Evolutionary conservation across 2,888 invertebrate species (phyloP).

Genomic region (Nudaria mundana): DNA sequence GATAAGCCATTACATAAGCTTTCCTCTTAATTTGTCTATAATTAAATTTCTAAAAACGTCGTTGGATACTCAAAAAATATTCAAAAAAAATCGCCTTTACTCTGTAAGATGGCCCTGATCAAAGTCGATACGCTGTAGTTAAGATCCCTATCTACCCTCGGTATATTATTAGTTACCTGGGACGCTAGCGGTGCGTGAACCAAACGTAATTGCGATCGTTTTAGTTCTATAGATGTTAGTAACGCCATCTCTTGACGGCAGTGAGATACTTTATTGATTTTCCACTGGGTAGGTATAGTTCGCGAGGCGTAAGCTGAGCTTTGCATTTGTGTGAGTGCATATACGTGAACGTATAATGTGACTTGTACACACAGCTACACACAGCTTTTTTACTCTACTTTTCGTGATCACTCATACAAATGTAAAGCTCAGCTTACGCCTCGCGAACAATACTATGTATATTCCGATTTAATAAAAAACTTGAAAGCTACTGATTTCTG

Average conservation of each 20-base stretch:
- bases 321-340: too few species aligned
- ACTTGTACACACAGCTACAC: too few species aligned
- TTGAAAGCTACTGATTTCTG: too few species aligned
- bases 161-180: slow-evolving; percentile 50
- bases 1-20: neutral
- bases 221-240: slow-evolving; percentile 10
- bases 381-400: too few species aligned
- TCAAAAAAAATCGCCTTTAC: slow-evolving; percentile 20
- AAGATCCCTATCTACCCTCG: slow-evolving; percentile 66
- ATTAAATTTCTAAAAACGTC: slow-evolving; percentile 9
- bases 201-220: slow-evolving; percentile 32
- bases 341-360: too few species aligned
- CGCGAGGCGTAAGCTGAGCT: too few species aligned
- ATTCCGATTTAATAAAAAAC: too few species aligned
- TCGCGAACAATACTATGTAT: neutral
- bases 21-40: neutral
- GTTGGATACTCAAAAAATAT: slow-evolving; percentile 8
- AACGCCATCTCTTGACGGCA: slow-evolving; percentile 40
- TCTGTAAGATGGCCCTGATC: slow-evolving; percentile 34
- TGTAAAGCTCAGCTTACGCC: too few species aligned
- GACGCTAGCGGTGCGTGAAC: slow-evolving; percentile 53
- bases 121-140: slow-evolving; percentile 51
- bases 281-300: too few species aligned
- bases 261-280: neutral
- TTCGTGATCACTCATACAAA: too few species aligned